Conservation (phyloP, 37 sponge, comb jelly and placozoan species). For the Cladorhizidae sp. region DNA sequence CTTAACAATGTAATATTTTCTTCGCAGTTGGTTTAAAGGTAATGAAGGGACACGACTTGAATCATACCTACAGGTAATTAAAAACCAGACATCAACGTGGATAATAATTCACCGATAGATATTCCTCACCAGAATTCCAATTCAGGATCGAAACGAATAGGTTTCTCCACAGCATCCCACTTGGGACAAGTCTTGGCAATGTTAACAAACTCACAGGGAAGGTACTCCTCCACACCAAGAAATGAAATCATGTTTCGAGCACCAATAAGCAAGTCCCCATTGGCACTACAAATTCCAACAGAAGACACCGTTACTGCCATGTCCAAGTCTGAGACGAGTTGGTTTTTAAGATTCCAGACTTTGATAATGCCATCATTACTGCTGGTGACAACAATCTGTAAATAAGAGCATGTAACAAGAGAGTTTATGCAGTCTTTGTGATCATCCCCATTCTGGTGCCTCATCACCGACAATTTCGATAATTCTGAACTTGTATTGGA, state of each 20-base stretch:
- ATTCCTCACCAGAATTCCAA: constrained; percentile 55
- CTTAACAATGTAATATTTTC: neutral
- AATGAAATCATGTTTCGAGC: constrained; percentile 39
- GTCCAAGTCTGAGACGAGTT: constrained; percentile 61
- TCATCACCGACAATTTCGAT: constrained; percentile 15
- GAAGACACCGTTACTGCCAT: constrained; percentile 36
- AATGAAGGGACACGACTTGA: constrained; percentile 18
- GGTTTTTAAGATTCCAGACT: constrained; percentile 50
- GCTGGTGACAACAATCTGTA: constrained; percentile 48
- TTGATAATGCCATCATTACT: constrained; percentile 58
- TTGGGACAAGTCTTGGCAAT: neutral
- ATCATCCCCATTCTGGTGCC: constrained; percentile 49
- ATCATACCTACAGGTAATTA: constrained; percentile 42
- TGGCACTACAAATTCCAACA: constrained; percentile 28
- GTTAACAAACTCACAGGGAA: constrained; percentile 12
- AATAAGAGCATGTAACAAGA: constrained; percentile 3
- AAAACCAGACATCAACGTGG: neutral
- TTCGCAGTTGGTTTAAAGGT: constrained; percentile 14
- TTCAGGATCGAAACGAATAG: constrained; percentile 33
- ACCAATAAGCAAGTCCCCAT: constrained; percentile 53
- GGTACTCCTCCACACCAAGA: constrained; percentile 21
- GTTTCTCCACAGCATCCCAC: constrained; percentile 5
- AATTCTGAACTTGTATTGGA: neutral
- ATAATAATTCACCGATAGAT: neutral
- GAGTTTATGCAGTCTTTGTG: constrained; percentile 40